phyloP scores from a whole-genome alignment of 2,888 invertebrate genomes.

The Epistrophella euchroma region DNA sequence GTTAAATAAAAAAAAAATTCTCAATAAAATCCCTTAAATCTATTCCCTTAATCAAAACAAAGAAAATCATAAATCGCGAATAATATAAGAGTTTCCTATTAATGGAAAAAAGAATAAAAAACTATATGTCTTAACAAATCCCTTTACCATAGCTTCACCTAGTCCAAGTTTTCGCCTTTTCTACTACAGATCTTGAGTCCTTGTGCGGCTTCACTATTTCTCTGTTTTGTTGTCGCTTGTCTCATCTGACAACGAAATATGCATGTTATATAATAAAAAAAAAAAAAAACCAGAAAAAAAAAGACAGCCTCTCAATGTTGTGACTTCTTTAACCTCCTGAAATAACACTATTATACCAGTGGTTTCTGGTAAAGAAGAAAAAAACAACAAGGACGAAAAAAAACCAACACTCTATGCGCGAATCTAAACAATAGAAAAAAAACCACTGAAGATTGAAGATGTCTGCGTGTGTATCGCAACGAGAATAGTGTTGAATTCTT shows the following conservation, averaged over 20 bases:
- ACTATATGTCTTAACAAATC: neutral
- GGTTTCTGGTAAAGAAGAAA: slow-evolving; percentile 30
- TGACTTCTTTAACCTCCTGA: slow-evolving; percentile 64
- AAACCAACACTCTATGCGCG: slow-evolving; percentile 41
- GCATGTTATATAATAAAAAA: slow-evolving; percentile 49
- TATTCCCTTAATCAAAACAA: slow-evolving; percentile 17
- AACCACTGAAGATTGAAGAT: slow-evolving; percentile 47
- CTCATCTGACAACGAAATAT: slow-evolving; percentile 56
- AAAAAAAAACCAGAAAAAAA: neutral
- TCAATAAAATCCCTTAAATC: too few species aligned
- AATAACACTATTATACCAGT: slow-evolving; percentile 64
- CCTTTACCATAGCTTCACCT: neutral
- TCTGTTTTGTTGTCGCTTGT: slow-evolving; percentile 31
- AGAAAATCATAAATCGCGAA: slow-evolving; percentile 37
- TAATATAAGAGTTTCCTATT: slow-evolving; percentile 40
- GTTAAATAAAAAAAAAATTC: too few species aligned
- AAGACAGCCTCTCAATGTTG: slow-evolving; percentile 23
- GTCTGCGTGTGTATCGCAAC: slow-evolving; percentile 43
- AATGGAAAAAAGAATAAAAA: neutral
- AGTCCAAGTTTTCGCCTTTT: neutral
- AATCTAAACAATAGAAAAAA: slow-evolving; percentile 47
- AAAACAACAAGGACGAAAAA: neutral
- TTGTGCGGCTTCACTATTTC: slow-evolving; percentile 24
- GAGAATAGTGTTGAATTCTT: slow-evolving; percentile 42
- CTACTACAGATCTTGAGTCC: slow-evolving; percentile 9